Percentiles rank a stretch among this genome's conserved stretches.
Conservation (phyloP, 2,888 invertebrate genomes). For the Cheilosia urbana region DNA sequence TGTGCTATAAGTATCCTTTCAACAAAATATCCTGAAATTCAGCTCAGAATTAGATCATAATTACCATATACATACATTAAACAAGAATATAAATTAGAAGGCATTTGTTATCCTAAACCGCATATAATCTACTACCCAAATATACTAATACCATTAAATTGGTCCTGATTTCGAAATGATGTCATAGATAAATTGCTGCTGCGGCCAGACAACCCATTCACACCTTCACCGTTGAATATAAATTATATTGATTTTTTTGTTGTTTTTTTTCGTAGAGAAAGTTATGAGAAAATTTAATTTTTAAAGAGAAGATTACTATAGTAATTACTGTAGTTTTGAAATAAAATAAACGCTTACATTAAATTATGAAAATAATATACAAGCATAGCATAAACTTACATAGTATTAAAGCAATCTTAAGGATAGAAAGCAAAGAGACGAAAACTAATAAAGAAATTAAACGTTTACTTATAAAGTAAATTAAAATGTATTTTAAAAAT, state of each 20-base stretch:
- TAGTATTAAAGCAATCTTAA: conserved; percentile 1
- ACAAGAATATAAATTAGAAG: conserved; percentile 18
- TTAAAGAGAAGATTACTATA: neutral
- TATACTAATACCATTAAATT: conserved; percentile 21
- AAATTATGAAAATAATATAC: conserved; percentile 15
- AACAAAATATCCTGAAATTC: neutral
- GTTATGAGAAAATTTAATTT: neutral
- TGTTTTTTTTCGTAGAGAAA: conserved; percentile 8
- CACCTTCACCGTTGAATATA: neutral
- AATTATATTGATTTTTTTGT: neutral
- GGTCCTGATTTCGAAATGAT: conserved; percentile 16
- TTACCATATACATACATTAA: neutral
- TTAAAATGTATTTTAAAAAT: conserved; percentile 32
- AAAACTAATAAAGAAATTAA: conserved; percentile 13
- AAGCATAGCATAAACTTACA: conserved; percentile 14
- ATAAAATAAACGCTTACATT: conserved; percentile 35
- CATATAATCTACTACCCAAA: conserved; percentile 8
- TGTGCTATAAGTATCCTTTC: neutral
- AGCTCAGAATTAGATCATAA: neutral
- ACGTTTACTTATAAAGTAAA: conserved; percentile 24
- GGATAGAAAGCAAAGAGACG: neutral
- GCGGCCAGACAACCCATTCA: conserved; percentile 1
- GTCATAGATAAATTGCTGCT: conserved; percentile 15
- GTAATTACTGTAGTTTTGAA: conserved; percentile 28
- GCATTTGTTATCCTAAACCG: neutral